Base-by-base conservation (phyloP, 2,888 invertebrate genomes). In the Celastrina argiolus region DNA sequence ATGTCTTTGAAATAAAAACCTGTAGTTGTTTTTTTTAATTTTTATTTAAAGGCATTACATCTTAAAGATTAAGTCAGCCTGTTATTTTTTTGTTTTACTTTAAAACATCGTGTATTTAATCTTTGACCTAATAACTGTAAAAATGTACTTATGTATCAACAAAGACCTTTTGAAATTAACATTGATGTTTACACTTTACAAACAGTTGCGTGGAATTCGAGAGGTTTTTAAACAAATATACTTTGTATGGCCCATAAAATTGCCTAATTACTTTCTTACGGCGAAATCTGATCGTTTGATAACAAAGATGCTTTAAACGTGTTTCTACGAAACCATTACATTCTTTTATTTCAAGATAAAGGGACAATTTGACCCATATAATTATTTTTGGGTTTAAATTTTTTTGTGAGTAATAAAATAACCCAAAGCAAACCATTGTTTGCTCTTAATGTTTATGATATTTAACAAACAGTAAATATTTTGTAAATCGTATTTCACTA, bases 201-300 rank as follows among this genome's bases (percentile, higher is more conserved):
- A 51, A 26, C 51, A 51, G 51, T 51, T 36, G 10, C 36, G 1
- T 36, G 36, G 12, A 22, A 51, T 51, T 26, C 10, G 16, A 18
- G 34, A 10, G 31, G 16, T 59, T 59, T 31, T 31, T 31, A 28
- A 58, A 34, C 31, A 59, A 8, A 31, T 34, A 59, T 22, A 59
- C 31, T 34, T 31, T 59, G 31, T 34, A 34, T 31, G 31, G 16
- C 59, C 31, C 59, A 58, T 31, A 59, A 59, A 59, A 59, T 16
- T 10, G 34, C 18, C 31, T 68, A 65, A 68, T 68, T 63, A 34
- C 56, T 16, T 63, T 51, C 66, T 26, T 41, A 63, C 14, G 63
- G 68, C 63, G 65, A 68, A 68, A 68, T 65, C 65, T 63, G 45
- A 65, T 56, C 63, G 36, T 63, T 63, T 34, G 59, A 59, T 59